Evolutionary conservation across 2,888 invertebrate genomes (phyloP), one percentile per base, ranked within the genome.

Genomic region (Stenolophus ochropezus): DNA sequence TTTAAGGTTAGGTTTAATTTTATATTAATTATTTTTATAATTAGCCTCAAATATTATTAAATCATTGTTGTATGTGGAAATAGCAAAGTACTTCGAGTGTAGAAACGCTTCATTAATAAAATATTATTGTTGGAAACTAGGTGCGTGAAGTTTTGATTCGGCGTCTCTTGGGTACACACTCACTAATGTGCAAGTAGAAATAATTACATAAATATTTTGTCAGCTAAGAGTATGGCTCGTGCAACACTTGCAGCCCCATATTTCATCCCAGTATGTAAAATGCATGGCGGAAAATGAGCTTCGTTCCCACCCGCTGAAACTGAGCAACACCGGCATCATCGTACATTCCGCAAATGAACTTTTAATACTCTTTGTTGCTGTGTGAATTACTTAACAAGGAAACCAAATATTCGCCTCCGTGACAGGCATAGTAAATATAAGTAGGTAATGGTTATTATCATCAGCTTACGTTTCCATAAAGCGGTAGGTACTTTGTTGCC

Each of bases 241-340:
- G 14, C 25, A 61, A 61, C 61, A n/a, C 25, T 23, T 25, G 8
- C 11, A n/a, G 61, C 6, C 8, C 61, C 61, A 61, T 61, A 25
- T 61, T 61, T 61, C 8, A 5, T 33, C 33, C 2, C 61, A 21
- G 11, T 23, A 61, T 61, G 61, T 61, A 61, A 61, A 61, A 61
- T 61, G 61, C 61, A 61, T 61, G 61, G 21, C 61, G 4, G 25
- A 25, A 23, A 25, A 61, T 20, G 20, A 53, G 53, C 53, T 53
- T 20, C 2, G 53, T 11, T 53, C 11, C 53, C 4, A 49, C n/a
- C n/a, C n/a, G 18, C 20, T 20, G 0, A 53, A 53, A 11, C 53
- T 53, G 18, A 53, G 53, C 8, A 56, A 20, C 56, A 53, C 18
- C 53, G 20, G 18, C 20, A 53, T 2, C 25, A 65, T 1, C 61